Base-by-base conservation (phyloP, 2,113 vertebrate species). In the Micronycteris hirsuta region DNA sequence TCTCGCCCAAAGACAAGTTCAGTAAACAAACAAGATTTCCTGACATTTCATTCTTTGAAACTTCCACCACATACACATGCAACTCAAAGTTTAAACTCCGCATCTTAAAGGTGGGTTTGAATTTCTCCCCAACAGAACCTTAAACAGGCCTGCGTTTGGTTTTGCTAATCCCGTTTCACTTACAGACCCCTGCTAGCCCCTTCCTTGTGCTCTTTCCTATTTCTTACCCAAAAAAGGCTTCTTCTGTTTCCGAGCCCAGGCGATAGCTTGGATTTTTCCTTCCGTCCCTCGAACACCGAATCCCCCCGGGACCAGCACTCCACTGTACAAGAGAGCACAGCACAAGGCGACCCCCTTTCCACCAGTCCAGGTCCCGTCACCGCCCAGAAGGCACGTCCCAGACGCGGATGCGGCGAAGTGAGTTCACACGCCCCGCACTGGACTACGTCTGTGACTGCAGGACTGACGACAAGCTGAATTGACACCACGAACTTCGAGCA, bases 261-360 rank as follows among this genome's bases (percentile, higher is more conserved):
- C 98, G 97, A 99, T 99, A 54, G 99, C 99, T 41, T 99, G 99
- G 96, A 99, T 99, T 98, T 99, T 99, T 89, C 99, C 99, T 98
- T 99, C 99, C 3, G 99, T 99, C 85, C 99, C 99, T 96, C 99
- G 98, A 95, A 99, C 98, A 67, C 99, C 99, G 95, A 99, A 99
- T 67, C 99, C 99, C 88, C 99, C 99, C 4, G 99, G 99, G 86
- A 99, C 99, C 97, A 99, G 98, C 80, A 99, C 97, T 65, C 99
- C 99, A 0, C 99, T 99, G 98, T 33, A 90, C 0, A 43, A 94
- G 58, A 92, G 38, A 86, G 93, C 70, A 97, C 14, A 74, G 10
- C 67, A 93, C 14, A 82, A 10, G 36, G 26, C 3, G 4, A 41
- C n/a, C 14, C 68, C 22, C 15, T 84, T 90, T 56, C 71, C 36